Conservation (phyloP, 2,797 vertebrate species). For the Microchirus variegatus region DNA sequence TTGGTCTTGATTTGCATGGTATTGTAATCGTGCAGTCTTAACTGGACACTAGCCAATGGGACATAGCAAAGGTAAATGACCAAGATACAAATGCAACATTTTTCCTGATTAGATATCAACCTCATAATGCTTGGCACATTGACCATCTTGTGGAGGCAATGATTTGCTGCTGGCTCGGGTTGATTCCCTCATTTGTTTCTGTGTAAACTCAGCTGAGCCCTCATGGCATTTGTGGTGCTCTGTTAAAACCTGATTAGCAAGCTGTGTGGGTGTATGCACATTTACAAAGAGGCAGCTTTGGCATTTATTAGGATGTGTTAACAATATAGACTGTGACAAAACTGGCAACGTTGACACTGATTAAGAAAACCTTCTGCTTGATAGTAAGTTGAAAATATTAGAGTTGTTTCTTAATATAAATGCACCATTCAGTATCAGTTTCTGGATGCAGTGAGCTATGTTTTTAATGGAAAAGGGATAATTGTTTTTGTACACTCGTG, state of each 20-base stretch:
- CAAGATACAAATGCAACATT: constrained; percentile 39
- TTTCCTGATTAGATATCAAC: constrained; percentile 37
- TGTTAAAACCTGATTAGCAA: constrained; percentile 69
- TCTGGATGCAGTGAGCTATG: not conserved
- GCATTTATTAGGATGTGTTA: constrained; percentile 23
- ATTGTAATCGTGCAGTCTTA: constrained; percentile 10
- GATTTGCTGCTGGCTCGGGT: constrained; percentile 52
- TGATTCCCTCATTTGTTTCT: constrained; percentile 71
- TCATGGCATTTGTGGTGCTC: constrained; percentile 61
- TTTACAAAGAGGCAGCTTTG: constrained; percentile 31
- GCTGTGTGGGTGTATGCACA: constrained; percentile 37
- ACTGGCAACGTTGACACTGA: not conserved
- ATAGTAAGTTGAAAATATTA: not conserved
- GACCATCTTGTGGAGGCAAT: constrained; percentile 34
- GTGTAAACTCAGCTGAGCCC: constrained; percentile 70
- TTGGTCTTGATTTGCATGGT: not conserved
- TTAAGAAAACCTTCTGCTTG: not conserved
- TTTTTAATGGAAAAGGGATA: too few relatives aligned
- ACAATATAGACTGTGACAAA: constrained; percentile 4
- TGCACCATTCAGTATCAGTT: not conserved
- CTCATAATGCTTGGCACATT: constrained; percentile 25
- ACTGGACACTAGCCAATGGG: not conserved
- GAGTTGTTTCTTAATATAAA: not conserved
- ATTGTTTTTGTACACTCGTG: too few relatives aligned
- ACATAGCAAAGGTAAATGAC: constrained; percentile 8